Evolutionary conservation across 35 echinoderm and acorn worm species (phyloP), one percentile per base, ranked within the genome.

Genomic region (Heliocidaris tuberculata): DNA sequence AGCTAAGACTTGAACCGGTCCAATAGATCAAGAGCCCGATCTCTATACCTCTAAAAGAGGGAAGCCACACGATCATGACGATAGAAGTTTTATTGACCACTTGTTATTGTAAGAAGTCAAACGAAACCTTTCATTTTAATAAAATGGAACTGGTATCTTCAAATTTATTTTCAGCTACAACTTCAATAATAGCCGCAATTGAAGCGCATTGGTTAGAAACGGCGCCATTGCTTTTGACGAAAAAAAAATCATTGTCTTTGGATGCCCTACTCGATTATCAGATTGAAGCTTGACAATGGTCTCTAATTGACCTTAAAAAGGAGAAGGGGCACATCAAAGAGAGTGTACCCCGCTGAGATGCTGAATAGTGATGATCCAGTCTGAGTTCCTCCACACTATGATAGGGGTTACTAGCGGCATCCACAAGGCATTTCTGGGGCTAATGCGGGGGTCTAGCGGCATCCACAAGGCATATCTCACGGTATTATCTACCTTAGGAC

Each of bases 261-360:
- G 65, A 78, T 78, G 65, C 65, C 65, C 6, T 24, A 27, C 65
- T 78, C 7, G 65, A 78, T 78, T 78, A 78, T 78, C 19, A 78
- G 65, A 78, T 78, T 78, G 65, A 78, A 27, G 65, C 27, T n/a
- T n/a, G 65, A 78, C 87, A 89, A 89, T 89, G 32, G 87, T 89
- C 87, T 27, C 87, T 89, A 89, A 89, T 89, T 89, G 87, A 42
- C 87, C 47, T 89, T 89, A 89, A 89, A 89, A 78, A 7, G 65
- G 19, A 5, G 19, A 2, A 78, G 65, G 65, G 65, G 65, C 27
- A 78, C 27, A 78, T 78, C 65, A 78, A 78, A 78, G 65, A 15
- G 65, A 24, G 19, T 78, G 27, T n/a, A n/a, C 65, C 65, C 65
- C 27, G 65, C 65, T 78, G 65, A 78, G 65, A 78, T 78, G 65